Evolutionary conservation across 2,113 vertebrate species (phyloP), one percentile per base, ranked within the genome.

Genomic region (Pterocles orientalis): DNA sequence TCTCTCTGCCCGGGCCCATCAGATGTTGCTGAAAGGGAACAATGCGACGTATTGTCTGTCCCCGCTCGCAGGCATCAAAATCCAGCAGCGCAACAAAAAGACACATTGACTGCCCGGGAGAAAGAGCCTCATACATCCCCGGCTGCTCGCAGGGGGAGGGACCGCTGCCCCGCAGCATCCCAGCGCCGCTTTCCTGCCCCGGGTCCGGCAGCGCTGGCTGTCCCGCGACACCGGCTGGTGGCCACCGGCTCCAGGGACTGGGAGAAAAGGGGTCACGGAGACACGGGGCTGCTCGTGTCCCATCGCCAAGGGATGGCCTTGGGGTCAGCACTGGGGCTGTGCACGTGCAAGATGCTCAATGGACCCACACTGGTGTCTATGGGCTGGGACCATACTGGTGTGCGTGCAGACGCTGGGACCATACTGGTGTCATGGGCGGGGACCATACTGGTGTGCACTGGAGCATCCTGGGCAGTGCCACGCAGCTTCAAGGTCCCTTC

Each of bases 71-170:
- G 97, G 79, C 95, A 97, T 96, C 97, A 96, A 97, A 97, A 97
- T 96, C 97, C 97, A 96, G 94, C 97, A 97, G 90, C 93, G 90
- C 97, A 97, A 98, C 97, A 99, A 98, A 98, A 98, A 98, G 97
- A 96, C 94, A 97, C 98, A 98, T 98, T 99, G 98, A 99, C 75
- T 95, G 9, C n/a, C 86, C 4, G 76, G 56, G 94, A 97, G 97
- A 97, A 95, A 97, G 95, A 94, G 97, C 89, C 97, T 95, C 96
- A 93, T 26, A 94, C 53, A 97, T 45, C 72, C 85, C 83, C 41
- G 64, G 93, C 86, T 39, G 50, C 91, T 65, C 66, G 28, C 71
- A 61, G 75, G 82, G 86, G 94, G 90, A 82, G 92, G 86, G 26
- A 10, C 14, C 51, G 24, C 82, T 61, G 89, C 69, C 64, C 88